Percentiles rank a stretch among this genome's conserved stretches.
phyloP scores from a whole-genome alignment of 2,113 vertebrate species.

The Petrocephalus zakoni region DNA sequence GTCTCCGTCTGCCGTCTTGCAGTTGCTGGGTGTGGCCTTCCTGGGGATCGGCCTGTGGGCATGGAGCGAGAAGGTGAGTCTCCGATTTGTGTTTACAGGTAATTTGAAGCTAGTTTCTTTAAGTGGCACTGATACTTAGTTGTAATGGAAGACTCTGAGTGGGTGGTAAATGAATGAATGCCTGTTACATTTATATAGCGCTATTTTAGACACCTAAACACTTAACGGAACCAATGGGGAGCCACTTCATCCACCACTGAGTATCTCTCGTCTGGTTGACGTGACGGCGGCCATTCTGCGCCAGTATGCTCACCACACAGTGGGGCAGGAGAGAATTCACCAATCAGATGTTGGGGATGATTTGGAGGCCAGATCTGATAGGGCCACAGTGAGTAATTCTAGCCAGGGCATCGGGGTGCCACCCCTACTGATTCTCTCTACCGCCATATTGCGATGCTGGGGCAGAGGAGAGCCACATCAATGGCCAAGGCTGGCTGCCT shows the following conservation, averaged over 20 bases:
- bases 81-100: background rate
- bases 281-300: background rate
- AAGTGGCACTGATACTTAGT: background rate
- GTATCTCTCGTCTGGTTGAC: background rate
- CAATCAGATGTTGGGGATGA: background rate
- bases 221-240: background rate
- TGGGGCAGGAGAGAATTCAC: background rate
- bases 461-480: background rate
- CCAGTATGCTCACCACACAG: background rate
- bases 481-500: background rate
- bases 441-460: background rate
- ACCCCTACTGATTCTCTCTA: background rate
- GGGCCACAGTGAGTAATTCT: background rate
- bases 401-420: background rate
- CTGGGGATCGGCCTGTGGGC: conserved; percentile 22
- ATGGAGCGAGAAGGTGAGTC: conserved; percentile 23
- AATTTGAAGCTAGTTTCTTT: background rate
- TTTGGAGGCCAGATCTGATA: background rate
- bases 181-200: background rate
- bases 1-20: background rate
- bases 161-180: background rate
- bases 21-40: conserved; percentile 25
- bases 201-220: background rate
- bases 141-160: background rate
- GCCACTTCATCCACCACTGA: background rate